A percentile compares a stretch with the other conserved stretches of the same genome.
phyloP scores from a whole-genome alignment of 1,140 invertebrate species.

The Penaeus vannamei region DNA sequence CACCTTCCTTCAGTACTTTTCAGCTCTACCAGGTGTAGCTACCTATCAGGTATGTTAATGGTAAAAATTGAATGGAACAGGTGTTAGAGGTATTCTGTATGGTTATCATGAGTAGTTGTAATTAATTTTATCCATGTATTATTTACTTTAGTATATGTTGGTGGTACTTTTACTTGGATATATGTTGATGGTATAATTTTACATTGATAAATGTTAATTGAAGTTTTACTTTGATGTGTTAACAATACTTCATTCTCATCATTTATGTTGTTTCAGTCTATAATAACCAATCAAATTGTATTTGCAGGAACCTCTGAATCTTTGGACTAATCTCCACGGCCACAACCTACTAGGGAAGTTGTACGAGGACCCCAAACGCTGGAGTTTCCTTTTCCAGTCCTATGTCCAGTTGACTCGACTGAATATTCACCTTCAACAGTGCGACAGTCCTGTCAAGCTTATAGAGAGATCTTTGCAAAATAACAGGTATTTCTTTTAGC shows the following conservation, averaged over 20 bases:
- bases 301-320: conserved; percentile 71
- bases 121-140: too few species aligned
- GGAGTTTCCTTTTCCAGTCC: conserved; percentile 76
- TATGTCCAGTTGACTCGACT: conserved; percentile 76
- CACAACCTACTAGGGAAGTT: conserved; percentile 75
- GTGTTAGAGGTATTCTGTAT: too few species aligned
- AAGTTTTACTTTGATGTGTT: neutral
- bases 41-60: conserved; percentile 54
- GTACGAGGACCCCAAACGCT: conserved; percentile 74
- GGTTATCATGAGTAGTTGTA: too few species aligned
- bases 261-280: too few species aligned
- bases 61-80: too few species aligned
- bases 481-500: conserved; percentile 70
- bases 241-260: too few species aligned
- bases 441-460: conserved; percentile 72
- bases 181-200: too few species aligned
- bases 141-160: too few species aligned
- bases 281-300: neutral
- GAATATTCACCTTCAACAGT: conserved; percentile 71
- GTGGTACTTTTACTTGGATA: too few species aligned
- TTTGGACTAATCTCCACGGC: conserved; percentile 75
- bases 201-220: neutral
- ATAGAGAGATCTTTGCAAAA: conserved; percentile 77
- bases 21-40: conserved; percentile 74
- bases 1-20: conserved; percentile 89